A percentile compares a stretch with the other conserved stretches of the same genome.
Conservation (phyloP, 1,140 invertebrate genomes). For the Diorhabda carinulata region DNA sequence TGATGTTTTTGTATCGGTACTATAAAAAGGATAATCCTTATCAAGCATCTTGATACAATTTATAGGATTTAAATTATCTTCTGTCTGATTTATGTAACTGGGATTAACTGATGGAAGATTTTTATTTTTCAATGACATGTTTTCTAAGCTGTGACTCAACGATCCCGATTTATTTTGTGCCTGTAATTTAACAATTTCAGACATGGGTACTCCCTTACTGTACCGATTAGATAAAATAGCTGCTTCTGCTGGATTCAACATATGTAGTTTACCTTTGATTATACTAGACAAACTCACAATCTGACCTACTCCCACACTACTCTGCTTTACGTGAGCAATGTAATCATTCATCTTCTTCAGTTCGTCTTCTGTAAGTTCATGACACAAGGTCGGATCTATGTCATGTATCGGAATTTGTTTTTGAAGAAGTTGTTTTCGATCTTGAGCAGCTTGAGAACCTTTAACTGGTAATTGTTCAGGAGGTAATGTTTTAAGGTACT, state of each 20-base stretch:
- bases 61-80: conserved; percentile 7
- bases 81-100: not conserved
- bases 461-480: conserved; percentile 66
- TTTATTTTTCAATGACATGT: conserved; percentile 14
- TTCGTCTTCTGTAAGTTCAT: conserved; percentile 61
- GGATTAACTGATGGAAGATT: not conserved
- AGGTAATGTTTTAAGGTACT: conserved; percentile 75
- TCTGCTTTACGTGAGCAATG: conserved; percentile 59
- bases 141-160: conserved; percentile 18
- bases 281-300: conserved; percentile 34
- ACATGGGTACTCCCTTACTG: conserved; percentile 29
- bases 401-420: conserved; percentile 79
- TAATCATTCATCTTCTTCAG: conserved; percentile 60
- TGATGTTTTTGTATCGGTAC: not conserved
- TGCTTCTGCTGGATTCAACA: conserved; percentile 29
- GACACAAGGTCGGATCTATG: conserved; percentile 59
- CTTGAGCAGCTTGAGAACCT: conserved; percentile 67
- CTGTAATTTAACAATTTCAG: conserved; percentile 35
- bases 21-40: conserved; percentile 8
- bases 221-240: conserved; percentile 29
- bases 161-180: conserved; percentile 7
- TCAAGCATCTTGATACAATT: conserved; percentile 1
- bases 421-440: conserved; percentile 69
- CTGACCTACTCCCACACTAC: conserved; percentile 55
- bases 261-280: conserved; percentile 31